phyloP scores from a whole-genome alignment of 2,797 vertebrate species.

The Phataginus tricuspis region DNA sequence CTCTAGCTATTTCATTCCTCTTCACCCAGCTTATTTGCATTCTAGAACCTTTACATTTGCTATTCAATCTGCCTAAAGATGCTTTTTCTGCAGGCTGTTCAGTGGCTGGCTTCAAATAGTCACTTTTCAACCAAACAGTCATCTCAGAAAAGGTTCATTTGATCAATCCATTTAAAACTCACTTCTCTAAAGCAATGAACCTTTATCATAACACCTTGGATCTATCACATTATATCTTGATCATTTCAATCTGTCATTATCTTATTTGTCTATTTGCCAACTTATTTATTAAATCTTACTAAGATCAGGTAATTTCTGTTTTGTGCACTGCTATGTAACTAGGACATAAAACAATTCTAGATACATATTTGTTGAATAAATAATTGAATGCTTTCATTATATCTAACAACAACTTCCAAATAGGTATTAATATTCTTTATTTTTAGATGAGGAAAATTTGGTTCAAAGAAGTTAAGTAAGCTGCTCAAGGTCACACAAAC shows the following conservation, averaged over 20 bases:
- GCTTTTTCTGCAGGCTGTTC: not conserved
- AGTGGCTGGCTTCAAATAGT: not conserved
- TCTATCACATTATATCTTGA: not conserved
- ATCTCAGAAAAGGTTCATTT: not conserved
- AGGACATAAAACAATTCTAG: not conserved
- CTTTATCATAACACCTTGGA: not conserved
- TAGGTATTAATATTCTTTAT: not conserved
- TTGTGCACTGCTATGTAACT: not conserved
- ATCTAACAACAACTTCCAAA: not conserved
- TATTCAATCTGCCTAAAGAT: not conserved
- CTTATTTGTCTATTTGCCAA: not conserved
- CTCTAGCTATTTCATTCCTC: not conserved
- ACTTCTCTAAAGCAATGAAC: not conserved
- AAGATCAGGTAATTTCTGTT: not conserved
- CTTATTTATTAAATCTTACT: not conserved
- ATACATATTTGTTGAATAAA: not conserved
- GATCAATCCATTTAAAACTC: not conserved
- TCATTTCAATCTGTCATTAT: not conserved
- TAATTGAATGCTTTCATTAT: slow-evolving; percentile 38
- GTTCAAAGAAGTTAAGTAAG: not conserved
- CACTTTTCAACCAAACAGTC: slow-evolving; percentile 1
- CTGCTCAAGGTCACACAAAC: not conserved
- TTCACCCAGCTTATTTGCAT: not conserved
- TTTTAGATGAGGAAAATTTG: slow-evolving; percentile 24
- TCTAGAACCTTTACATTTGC: not conserved